phyloP scores from a whole-genome alignment of 2,797 vertebrate genomes.

The Darevskia nairensis region DNA sequence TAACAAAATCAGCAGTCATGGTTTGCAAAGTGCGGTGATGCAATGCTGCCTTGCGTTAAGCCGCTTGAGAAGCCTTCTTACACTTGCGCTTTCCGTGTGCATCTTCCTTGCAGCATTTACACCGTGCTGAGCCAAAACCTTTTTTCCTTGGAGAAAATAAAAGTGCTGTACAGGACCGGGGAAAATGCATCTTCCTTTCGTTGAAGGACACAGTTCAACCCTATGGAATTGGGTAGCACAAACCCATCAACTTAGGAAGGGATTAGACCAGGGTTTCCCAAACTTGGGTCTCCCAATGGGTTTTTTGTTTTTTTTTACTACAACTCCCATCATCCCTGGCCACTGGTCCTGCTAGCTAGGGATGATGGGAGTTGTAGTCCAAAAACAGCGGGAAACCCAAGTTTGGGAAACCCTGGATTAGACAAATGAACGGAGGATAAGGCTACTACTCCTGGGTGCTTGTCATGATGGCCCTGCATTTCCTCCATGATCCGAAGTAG shows the following conservation, averaged over 20 bases:
- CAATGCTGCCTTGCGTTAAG: neutral
- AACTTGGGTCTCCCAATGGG: no score
- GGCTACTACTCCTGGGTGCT: neutral
- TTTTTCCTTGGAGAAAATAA: neutral
- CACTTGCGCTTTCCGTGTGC: neutral
- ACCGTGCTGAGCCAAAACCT: neutral
- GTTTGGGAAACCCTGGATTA: no score
- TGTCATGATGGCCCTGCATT: neutral
- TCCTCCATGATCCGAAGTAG: neutral
- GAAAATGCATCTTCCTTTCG: neutral
- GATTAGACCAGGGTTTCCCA: neutral
- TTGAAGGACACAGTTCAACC: no score
- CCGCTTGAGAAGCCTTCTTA: neutral
- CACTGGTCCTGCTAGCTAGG: no score
- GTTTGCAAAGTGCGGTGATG: neutral
- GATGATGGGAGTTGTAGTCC: no score
- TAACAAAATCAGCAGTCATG: neutral
- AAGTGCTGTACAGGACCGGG: no score
- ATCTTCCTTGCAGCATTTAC: neutral
- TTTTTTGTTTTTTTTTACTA: no score
- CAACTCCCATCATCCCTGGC: no score
- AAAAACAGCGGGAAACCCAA: no score
- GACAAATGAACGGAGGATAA: neutral
- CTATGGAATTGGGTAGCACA: neutral
- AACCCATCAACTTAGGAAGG: neutral